Evolutionary conservation across 1,140 invertebrate genomes (phyloP).

Genomic region (Tetramorium parvispinum): DNA sequence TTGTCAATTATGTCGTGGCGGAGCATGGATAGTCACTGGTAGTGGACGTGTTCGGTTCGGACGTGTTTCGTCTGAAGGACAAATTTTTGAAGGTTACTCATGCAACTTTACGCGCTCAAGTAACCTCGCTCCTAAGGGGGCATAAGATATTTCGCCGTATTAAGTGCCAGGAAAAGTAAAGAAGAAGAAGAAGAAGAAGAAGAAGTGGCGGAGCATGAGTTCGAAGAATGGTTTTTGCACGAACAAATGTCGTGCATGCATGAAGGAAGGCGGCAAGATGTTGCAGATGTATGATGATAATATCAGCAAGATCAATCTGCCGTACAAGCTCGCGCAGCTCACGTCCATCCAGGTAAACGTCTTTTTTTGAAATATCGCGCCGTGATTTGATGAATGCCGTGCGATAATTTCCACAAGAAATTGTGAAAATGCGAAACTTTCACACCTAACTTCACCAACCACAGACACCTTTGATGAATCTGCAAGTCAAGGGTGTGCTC

Average conservation of each 20-base stretch:
- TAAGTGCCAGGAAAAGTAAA: too few relatives aligned
- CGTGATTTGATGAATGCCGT: too few relatives aligned
- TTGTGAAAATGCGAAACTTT: neutral
- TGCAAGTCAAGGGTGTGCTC: too few relatives aligned
- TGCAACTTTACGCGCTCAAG: too few relatives aligned
- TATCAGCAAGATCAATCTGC: slow-evolving; percentile 75
- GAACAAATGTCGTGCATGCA: slow-evolving; percentile 83
- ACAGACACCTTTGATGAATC: neutral
- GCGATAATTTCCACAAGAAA: neutral
- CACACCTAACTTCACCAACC: slow-evolving; percentile 47
- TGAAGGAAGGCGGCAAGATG: slow-evolving; percentile 80
- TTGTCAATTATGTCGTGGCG: neutral
- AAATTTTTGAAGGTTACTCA: too few relatives aligned
- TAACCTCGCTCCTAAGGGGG: too few relatives aligned
- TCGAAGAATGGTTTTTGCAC: slow-evolving; percentile 77
- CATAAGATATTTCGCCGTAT: too few relatives aligned
- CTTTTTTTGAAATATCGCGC: neutral
- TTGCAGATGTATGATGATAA: slow-evolving; percentile 80
- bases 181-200: too few relatives aligned
- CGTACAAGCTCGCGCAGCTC: slow-evolving; percentile 80
- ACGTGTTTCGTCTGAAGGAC: too few relatives aligned
- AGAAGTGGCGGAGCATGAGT: slow-evolving; percentile 73
- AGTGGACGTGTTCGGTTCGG: too few relatives aligned
- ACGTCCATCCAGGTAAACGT: slow-evolving; percentile 80
- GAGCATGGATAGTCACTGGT: too few relatives aligned